These are phyloP conservation scores for Lasioglossum calceatum DNA, from an alignment of 2,888 invertebrate species.

Conservation along the genomic window DNA sequence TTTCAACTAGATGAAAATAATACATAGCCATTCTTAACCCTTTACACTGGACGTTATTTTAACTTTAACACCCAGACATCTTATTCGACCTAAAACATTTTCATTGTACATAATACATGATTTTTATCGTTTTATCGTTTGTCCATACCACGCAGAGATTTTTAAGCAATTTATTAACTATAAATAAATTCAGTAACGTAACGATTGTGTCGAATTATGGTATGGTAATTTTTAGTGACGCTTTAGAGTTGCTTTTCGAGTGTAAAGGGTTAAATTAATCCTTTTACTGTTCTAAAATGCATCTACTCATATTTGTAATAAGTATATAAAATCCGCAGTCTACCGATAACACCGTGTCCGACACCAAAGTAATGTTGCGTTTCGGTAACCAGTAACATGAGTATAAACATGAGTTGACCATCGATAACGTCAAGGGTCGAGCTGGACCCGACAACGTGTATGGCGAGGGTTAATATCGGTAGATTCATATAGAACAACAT, in stretches of 20 bases:
- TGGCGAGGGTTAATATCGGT: slow-evolving; percentile 8
- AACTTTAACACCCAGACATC: background rate
- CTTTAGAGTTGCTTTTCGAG: background rate
- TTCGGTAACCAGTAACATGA: background rate
- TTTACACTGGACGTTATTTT: background rate
- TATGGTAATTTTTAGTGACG: no score
- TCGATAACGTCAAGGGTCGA: background rate
- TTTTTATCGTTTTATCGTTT: background rate
- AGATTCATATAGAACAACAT: slow-evolving; percentile 19
- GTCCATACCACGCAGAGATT: no score
- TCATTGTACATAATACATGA: background rate
- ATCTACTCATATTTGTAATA: no score
- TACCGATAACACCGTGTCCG: background rate
- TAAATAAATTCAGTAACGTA: background rate
- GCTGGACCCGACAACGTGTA: background rate
- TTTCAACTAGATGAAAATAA: background rate
- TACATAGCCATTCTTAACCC: slow-evolving; percentile 2
- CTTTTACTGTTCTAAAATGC: background rate
- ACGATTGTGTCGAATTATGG: no score
- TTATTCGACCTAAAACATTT: background rate
- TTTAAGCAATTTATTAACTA: background rate
- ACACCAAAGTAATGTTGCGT: background rate
- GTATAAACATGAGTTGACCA: background rate
- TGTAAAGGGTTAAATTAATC: background rate
- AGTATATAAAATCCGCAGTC: background rate